These are phyloP conservation scores for Cataglyphis livida DNA, from an alignment of 2,888 invertebrate genomes.

Conservation along the genomic window DNA sequence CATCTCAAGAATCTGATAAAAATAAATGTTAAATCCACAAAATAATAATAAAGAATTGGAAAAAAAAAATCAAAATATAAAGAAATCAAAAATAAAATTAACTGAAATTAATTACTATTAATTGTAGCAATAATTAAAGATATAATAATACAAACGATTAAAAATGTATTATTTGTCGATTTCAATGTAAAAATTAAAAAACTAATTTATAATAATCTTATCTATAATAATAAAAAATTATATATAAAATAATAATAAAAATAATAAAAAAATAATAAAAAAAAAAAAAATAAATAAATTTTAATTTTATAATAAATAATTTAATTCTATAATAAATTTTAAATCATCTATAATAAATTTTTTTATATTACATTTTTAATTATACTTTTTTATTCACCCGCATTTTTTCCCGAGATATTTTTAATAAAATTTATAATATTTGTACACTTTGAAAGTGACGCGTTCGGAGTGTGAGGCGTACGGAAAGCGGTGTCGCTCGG, in stretches of 20 bases:
- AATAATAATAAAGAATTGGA: not conserved
- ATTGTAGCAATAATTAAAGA: not conserved
- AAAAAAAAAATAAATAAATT: no score
- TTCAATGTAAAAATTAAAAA: not conserved
- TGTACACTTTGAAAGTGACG: not conserved
- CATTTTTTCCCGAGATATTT: not conserved
- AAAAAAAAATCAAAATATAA: not conserved
- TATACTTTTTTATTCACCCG: not conserved
- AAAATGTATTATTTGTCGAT: not conserved
- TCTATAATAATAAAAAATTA: no score
- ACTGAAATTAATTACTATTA: not conserved
- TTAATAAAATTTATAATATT: slow-evolving; percentile 12
- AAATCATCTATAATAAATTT: not conserved
- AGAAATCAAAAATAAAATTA: slow-evolving; percentile 7
- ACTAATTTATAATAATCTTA: not conserved
- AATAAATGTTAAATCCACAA: not conserved
- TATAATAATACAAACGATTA: not conserved
- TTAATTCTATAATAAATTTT: no score
- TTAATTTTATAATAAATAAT: no score
- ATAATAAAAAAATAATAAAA: no score
- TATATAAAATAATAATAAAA: no score
- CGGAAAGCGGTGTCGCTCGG: slow-evolving; percentile 23
- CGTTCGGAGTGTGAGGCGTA: not conserved
- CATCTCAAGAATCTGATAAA: not conserved
- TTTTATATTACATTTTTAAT: no score